Evolutionary conservation across 2,797 vertebrate species (phyloP).

Genomic region (Enteromius trimaculatus): DNA sequence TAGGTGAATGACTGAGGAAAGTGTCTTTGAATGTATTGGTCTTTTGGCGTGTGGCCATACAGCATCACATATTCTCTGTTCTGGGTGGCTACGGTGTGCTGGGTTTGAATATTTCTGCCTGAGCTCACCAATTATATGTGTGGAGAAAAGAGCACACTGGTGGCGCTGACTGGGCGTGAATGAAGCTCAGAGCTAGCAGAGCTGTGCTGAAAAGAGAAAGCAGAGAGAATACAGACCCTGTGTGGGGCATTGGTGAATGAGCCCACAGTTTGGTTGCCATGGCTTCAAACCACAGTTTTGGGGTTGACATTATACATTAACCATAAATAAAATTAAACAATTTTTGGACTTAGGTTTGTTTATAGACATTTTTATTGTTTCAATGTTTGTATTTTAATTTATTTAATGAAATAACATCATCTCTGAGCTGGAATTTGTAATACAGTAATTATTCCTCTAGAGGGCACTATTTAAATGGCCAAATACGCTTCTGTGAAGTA

Average conservation of each 20-base stretch:
- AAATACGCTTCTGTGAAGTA: not conserved
- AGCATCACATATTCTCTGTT: conserved; percentile 46
- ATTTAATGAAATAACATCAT: not conserved
- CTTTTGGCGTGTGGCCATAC: conserved; percentile 36
- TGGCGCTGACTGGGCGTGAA: conserved; percentile 57
- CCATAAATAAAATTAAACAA: conserved; percentile 6
- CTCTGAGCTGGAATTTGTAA: conserved; percentile 2
- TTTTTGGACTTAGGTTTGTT: not conserved
- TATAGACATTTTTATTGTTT: not conserved
- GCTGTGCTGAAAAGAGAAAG: conserved; percentile 52
- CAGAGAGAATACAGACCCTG: conserved; percentile 54
- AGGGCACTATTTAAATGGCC: conserved; percentile 51
- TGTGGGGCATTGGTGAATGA: conserved; percentile 58
- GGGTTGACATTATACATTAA: conserved; percentile 22
- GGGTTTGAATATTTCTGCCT: conserved; percentile 60
- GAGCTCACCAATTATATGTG: conserved; percentile 58
- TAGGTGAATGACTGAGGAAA: conserved; percentile 17
- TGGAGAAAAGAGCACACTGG: conserved; percentile 56
- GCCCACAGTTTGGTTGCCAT: conserved; percentile 52
- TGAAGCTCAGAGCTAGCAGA: conserved; percentile 45
- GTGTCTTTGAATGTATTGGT: conserved; percentile 12
- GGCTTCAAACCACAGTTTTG: conserved; percentile 50
- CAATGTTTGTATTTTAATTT: not conserved
- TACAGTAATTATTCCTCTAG: conserved; percentile 45
- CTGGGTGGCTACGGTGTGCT: conserved; percentile 51